These are phyloP conservation scores for Horisme vitalbata DNA, from an alignment of 2,888 invertebrate genomes.

Conservation along the genomic window DNA sequence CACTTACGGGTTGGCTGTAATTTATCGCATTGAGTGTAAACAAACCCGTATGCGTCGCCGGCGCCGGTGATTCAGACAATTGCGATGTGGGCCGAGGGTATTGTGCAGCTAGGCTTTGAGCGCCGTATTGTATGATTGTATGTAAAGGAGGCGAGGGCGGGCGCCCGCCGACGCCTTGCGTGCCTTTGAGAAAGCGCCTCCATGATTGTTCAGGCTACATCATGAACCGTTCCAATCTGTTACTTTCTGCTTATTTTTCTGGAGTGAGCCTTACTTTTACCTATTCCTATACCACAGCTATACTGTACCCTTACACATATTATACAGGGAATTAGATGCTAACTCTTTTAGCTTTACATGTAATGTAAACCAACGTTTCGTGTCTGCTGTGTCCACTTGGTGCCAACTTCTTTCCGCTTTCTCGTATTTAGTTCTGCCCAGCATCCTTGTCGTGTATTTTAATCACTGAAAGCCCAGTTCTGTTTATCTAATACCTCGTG, in stretches of 20 bases:
- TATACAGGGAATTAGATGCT: too few relatives aligned
- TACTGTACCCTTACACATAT: too few relatives aligned
- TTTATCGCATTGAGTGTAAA: conserved; percentile 74
- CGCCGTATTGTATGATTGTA: conserved; percentile 71
- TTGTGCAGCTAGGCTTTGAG: conserved; percentile 49
- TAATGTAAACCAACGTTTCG: too few relatives aligned
- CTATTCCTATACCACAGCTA: too few relatives aligned
- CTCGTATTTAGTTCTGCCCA: conserved; percentile 15
- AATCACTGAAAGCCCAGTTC: conserved; percentile 25
- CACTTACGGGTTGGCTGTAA: conserved; percentile 52
- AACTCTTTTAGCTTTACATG: too few relatives aligned
- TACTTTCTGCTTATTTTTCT: too few relatives aligned
- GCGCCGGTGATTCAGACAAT: conserved; percentile 73
- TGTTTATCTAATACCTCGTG: conserved; percentile 45
- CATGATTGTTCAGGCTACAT: conserved; percentile 19
- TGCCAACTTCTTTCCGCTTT: conserved; percentile 8
- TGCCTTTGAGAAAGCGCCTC: conserved; percentile 59
- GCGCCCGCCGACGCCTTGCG: conserved; percentile 58
- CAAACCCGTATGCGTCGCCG: conserved; percentile 62
- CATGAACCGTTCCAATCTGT: background rate
- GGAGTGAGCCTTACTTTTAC: too few relatives aligned
- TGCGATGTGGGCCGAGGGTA: conserved; percentile 71
- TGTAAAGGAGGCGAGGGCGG: conserved; percentile 77
- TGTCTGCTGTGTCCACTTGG: background rate
- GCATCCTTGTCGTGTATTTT: conserved; percentile 29